These are phyloP conservation scores for Malthinus flaveolus DNA, from an alignment of 2,888 invertebrate genomes.

Conservation along the genomic window DNA sequence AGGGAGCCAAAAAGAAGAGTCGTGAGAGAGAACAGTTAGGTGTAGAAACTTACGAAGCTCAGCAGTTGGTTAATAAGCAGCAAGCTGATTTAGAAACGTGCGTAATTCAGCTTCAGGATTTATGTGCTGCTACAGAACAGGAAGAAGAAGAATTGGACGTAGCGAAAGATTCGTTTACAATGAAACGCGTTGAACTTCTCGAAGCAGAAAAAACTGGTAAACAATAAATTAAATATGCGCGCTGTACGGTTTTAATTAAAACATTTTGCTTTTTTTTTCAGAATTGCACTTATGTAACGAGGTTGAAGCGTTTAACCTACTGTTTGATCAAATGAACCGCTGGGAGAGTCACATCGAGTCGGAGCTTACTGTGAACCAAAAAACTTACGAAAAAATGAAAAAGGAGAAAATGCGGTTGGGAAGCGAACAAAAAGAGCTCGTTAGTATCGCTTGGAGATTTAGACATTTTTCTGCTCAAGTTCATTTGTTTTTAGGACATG, in stretches of 20 bases:
- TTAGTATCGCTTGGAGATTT: conserved; percentile 35
- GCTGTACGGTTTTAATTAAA: too few species aligned
- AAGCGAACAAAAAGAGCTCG: conserved; percentile 63
- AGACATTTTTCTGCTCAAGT: too few species aligned
- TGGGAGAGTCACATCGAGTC: conserved; percentile 69
- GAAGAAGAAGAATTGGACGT: conserved; percentile 58
- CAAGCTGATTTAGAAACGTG: conserved; percentile 61
- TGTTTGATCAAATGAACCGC: conserved; percentile 62
- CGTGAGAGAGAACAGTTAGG: conserved; percentile 62
- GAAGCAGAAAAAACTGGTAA: conserved; percentile 55
- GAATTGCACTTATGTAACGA: conserved; percentile 62
- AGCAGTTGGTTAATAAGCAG: conserved; percentile 62
- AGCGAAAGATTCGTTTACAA: conserved; percentile 56
- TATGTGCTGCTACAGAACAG: conserved; percentile 58
- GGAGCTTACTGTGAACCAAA: conserved; percentile 64
- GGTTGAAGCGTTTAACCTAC: conserved; percentile 60
- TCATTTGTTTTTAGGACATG: conserved; percentile 57
- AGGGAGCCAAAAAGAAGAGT: conserved; percentile 56
- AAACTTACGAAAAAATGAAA: conserved; percentile 67
- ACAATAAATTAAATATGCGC: too few species aligned
- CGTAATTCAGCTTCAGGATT: conserved; percentile 57
- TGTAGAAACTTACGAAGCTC: conserved; percentile 62
- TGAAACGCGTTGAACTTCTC: conserved; percentile 55
- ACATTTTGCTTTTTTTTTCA: conserved; percentile 35
- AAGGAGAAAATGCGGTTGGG: conserved; percentile 60